Evolutionary conservation across 2,797 vertebrate genomes (phyloP).

Genomic region (Leucoraja ocellata): DNA sequence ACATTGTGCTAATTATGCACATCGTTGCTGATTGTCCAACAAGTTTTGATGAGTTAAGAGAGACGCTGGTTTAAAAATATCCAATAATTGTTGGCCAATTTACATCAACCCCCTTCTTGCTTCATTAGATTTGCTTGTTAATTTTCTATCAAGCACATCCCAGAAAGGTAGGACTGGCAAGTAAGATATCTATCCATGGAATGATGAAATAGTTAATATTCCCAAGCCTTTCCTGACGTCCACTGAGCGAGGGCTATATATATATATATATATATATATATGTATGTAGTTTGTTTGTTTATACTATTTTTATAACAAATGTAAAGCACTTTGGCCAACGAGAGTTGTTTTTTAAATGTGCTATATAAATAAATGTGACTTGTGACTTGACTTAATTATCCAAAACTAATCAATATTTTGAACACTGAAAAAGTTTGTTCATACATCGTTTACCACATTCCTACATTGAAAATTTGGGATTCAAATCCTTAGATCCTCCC

Average conservation of each 20-base stretch:
- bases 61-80: neutral
- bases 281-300: too few relatives aligned
- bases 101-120: neutral
- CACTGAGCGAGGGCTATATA: too few relatives aligned
- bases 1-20: neutral
- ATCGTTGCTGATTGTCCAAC: neutral
- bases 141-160: neutral
- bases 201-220: neutral
- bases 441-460: neutral
- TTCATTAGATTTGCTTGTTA: neutral
- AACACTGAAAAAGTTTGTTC: neutral
- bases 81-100: neutral
- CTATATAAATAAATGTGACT: too few relatives aligned
- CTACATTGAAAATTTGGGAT: neutral
- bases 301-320: too few relatives aligned
- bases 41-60: neutral
- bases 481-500: too few relatives aligned
- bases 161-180: neutral
- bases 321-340: too few relatives aligned
- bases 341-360: too few relatives aligned
- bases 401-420: neutral
- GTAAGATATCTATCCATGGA: neutral
- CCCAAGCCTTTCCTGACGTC: too few relatives aligned
- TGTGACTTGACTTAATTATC: neutral
- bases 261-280: too few relatives aligned